Evolutionary conservation across 2,888 invertebrate genomes (phyloP).

Genomic region (Anodontia alba): DNA sequence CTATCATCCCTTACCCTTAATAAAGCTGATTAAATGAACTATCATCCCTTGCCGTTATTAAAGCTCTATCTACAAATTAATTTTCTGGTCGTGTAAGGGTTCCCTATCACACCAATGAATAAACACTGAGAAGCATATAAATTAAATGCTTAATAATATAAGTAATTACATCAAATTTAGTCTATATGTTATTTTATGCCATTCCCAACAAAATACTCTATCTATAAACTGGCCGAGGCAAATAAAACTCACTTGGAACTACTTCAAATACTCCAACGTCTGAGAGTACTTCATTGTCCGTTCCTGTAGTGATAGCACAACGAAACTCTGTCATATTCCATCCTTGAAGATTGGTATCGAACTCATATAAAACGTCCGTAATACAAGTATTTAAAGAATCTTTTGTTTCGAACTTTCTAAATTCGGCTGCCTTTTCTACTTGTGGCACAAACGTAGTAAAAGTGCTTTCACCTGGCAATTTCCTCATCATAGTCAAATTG

Average conservation of each 20-base stretch:
- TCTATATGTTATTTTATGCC: too few species aligned
- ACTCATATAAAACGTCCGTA: not conserved
- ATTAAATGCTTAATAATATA: too few species aligned
- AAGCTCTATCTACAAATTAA: too few species aligned
- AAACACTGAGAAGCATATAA: too few species aligned
- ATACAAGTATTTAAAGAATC: not conserved
- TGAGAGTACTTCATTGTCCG: not conserved
- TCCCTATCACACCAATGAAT: too few species aligned
- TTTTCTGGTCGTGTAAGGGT: too few species aligned
- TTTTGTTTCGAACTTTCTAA: not conserved
- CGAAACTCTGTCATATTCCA: slow-evolving; percentile 10
- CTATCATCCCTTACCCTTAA: too few species aligned
- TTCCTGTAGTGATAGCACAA: not conserved
- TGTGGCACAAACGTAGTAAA: not conserved
- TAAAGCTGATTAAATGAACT: too few species aligned
- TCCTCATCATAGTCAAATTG: not conserved
- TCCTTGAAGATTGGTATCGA: not conserved
- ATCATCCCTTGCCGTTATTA: too few species aligned
- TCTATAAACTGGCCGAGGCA: too few species aligned
- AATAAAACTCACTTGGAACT: not conserved
- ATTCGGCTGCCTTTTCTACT: not conserved
- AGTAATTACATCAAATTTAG: too few species aligned
- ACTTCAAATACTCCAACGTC: not conserved
- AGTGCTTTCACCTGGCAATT: not conserved
- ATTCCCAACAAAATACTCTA: too few species aligned